Evolutionary conservation across 2,797 vertebrate genomes (phyloP), one percentile per base, ranked within the genome.

Genomic region (Sciaenops ocellatus): DNA sequence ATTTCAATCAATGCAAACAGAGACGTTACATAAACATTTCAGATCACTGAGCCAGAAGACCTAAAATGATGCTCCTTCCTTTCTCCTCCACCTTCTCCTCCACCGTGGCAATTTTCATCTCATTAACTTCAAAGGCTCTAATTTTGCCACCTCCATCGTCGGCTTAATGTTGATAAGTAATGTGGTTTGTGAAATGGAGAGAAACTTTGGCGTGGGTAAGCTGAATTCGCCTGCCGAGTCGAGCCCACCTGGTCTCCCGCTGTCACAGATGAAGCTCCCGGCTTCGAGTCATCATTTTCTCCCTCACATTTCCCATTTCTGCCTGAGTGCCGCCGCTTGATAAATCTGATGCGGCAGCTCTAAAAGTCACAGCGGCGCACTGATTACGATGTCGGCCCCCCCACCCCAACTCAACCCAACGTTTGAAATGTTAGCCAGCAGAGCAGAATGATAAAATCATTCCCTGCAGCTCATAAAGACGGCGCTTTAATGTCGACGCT

Each of bases 61-160:
- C 46, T 73, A 16, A 69, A 38, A 51, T 26, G 56, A 79, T 42
- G 60, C 65, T 75, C 10, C 52, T 26, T 75, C 10, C 52, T 26
- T 20, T 72, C 52, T 65, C 62, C 71, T 66, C 77, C 52, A 34
- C 85, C 55, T 80, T 79, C 51, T 84, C 64, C 70, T 38, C 59
- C 74, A 62, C 80, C 60, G 41, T 73, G 63, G 83, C 86, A 70
- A 80, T 92, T 89, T 93, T 92, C 91, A 90, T 84, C 88, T 90
- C 83, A 90, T 94, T 93, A 93, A 85, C 73, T 83, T 80, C 80
- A 64, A 68, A 48, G 8, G 30, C 46, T 84, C 42, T 78, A 34
- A 72, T 69, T 77, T 66, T 67, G 17, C 74, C 65, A 34, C 16
- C 2, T 69, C 26, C 60, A 15, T 78, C 69, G 55, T 42, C 10